phyloP scores from a whole-genome alignment of 1,140 invertebrate species.

The Dendrolimus kikuchii region DNA sequence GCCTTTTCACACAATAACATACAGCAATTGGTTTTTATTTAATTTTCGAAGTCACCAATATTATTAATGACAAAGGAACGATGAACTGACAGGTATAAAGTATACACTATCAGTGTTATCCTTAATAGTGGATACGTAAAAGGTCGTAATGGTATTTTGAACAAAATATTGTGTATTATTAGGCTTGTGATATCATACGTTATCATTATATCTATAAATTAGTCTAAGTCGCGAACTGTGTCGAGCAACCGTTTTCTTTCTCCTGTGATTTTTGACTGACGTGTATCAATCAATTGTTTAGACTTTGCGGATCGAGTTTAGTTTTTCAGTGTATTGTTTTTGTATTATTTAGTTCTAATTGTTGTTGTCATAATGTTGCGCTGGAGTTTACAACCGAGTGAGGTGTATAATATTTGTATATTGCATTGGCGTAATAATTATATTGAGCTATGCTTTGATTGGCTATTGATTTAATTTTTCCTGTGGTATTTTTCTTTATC shows the following conservation, averaged over 20 bases:
- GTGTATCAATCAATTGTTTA: neutral
- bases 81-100: neutral
- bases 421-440: too few relatives aligned
- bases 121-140: too few relatives aligned
- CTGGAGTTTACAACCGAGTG: slow-evolving; percentile 39
- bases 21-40: too few relatives aligned
- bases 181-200: slow-evolving; percentile 52
- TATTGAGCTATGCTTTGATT: too few relatives aligned
- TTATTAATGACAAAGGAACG: too few relatives aligned
- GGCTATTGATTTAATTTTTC: too few relatives aligned
- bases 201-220: slow-evolving; percentile 62
- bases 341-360: neutral
- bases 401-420: slow-evolving; percentile 23
- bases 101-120: neutral
- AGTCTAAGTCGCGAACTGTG: slow-evolving; percentile 42
- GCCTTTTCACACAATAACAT: too few relatives aligned
- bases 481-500: too few relatives aligned
- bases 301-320: neutral
- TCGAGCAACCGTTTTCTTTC: slow-evolving; percentile 39
- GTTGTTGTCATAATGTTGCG: slow-evolving; percentile 32
- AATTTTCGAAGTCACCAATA: too few relatives aligned
- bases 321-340: neutral
- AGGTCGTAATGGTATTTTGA: too few relatives aligned
- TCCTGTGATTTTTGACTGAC: slow-evolving; percentile 19
- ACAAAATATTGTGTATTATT: slow-evolving; percentile 6